phyloP scores from a whole-genome alignment of 2,113 vertebrate genomes.

The Isurus oxyrinchus region DNA sequence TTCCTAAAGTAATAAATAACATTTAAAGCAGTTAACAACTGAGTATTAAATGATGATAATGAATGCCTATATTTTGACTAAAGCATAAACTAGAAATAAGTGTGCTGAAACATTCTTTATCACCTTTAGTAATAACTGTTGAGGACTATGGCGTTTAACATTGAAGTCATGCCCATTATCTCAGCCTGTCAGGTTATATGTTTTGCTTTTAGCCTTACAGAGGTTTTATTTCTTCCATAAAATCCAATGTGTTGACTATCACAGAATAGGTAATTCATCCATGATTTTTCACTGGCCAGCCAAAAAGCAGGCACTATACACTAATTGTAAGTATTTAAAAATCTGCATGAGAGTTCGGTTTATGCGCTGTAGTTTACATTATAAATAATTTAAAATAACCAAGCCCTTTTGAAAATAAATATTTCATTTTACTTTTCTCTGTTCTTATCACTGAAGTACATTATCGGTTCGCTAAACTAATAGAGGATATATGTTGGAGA shows the following conservation, averaged over 20 bases:
- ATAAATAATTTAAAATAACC: neutral
- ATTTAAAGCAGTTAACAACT: neutral
- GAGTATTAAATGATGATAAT: neutral
- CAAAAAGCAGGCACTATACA: neutral
- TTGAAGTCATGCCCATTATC: neutral
- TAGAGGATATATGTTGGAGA: neutral
- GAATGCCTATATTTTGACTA: neutral
- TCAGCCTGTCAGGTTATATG: neutral
- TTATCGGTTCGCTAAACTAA: neutral
- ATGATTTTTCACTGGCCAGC: neutral
- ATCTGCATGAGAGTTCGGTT: neutral
- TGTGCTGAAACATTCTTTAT: slow-evolving; percentile 3
- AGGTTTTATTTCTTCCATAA: neutral
- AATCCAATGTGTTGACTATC: neutral
- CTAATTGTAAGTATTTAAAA: neutral
- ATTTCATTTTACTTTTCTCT: neutral
- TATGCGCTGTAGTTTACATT: neutral
- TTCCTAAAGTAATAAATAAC: neutral
- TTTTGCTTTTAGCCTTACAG: neutral
- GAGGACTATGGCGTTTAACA: neutral
- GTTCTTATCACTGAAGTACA: neutral
- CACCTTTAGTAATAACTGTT: neutral
- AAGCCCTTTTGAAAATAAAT: neutral
- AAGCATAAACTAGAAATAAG: neutral
- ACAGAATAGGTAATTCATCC: neutral